A percentile compares a stretch with the other conserved stretches of the same genome.
Evolutionary conservation across 2,113 vertebrate genomes (phyloP).

Genomic region (Pangasianodon gigas): DNA sequence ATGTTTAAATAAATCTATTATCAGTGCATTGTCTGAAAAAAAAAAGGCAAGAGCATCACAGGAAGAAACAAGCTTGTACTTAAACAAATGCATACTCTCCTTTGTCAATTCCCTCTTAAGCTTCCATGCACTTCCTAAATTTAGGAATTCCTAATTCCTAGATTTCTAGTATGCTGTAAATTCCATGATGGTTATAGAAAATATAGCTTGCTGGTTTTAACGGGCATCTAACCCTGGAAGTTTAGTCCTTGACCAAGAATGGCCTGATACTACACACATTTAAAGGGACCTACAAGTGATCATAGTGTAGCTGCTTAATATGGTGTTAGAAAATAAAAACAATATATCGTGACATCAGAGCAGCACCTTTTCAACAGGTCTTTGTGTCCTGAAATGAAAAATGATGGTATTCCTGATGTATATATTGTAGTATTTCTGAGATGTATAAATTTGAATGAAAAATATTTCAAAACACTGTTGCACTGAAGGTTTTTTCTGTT

Average conservation of each 20-base stretch:
- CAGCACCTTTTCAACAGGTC: not conserved
- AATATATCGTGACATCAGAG: no score
- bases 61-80: not conserved
- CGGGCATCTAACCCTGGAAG: no score
- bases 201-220: not conserved
- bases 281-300: no score
- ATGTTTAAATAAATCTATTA: no score
- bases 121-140: not conserved
- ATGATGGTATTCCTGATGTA: not conserved
- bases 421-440: not conserved
- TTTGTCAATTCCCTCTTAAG: not conserved
- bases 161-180: not conserved
- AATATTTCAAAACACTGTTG: not conserved
- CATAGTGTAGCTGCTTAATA: not conserved
- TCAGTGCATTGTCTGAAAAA: not conserved
- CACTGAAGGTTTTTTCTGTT: not conserved
- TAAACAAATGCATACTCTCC: not conserved
- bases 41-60: not conserved
- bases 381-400: not conserved
- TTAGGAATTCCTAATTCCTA: no score
- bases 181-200: not conserved
- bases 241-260: not conserved
- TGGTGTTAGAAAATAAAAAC: no score
- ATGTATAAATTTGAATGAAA: not conserved
- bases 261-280: no score